A percentile compares a stretch with the other conserved stretches of the same genome.
Evolutionary conservation across 2,797 vertebrate species (phyloP).

Genomic region (Emydoidea blandingii): DNA sequence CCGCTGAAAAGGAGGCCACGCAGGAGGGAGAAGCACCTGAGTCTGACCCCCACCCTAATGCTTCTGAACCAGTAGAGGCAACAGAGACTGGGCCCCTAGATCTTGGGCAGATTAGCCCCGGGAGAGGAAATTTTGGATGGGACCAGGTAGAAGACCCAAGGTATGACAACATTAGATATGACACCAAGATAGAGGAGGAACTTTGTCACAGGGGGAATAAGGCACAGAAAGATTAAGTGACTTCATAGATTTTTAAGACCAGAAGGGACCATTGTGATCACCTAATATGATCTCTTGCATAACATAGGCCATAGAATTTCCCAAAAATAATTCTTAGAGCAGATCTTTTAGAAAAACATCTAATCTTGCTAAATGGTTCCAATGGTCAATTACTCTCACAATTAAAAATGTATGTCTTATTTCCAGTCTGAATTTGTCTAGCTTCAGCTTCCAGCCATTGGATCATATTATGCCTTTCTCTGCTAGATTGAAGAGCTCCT

Average conservation of each 20-base stretch:
- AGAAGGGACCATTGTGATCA: not conserved
- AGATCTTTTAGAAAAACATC: not conserved
- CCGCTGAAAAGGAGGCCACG: too few relatives aligned
- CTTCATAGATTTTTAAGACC: not conserved
- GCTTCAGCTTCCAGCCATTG: not conserved
- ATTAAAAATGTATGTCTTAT: not conserved
- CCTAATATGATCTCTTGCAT: not conserved
- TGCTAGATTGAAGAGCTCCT: not conserved
- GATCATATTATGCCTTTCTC: not conserved
- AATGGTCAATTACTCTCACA: not conserved
- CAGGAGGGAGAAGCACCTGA: too few relatives aligned
- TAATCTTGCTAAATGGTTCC: not conserved
- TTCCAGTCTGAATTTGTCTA: not conserved
- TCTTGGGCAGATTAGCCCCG: too few relatives aligned
- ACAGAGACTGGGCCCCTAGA: too few relatives aligned
- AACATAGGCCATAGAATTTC: not conserved
- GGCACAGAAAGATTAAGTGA: not conserved
- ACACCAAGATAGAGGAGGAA: too few relatives aligned
- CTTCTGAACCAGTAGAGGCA: too few relatives aligned
- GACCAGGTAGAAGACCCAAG: too few relatives aligned
- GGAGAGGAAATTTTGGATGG: too few relatives aligned
- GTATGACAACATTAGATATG: too few relatives aligned
- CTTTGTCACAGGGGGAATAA: not conserved
- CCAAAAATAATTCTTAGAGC: not conserved
- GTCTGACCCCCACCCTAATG: too few relatives aligned